Conservation (phyloP, 2,888 invertebrate species). For the Spicauda simplicius region DNA sequence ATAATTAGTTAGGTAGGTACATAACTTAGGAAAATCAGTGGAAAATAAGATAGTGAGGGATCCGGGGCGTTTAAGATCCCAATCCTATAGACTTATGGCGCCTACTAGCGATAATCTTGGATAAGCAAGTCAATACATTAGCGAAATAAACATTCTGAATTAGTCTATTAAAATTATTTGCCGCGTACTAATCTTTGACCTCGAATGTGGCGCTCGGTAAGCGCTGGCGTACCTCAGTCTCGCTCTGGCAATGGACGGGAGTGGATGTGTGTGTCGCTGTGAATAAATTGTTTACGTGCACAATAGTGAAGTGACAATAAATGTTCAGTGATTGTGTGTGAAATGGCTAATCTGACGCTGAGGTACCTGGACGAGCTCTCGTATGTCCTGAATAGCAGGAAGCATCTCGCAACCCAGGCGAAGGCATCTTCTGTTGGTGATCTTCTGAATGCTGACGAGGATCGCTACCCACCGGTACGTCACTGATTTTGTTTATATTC, state of each 20-base stretch:
- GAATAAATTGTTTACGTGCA: conserved; percentile 61
- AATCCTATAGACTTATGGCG: too few relatives aligned
- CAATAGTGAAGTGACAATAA: conserved; percentile 40
- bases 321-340: conserved; percentile 40
- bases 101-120: too few relatives aligned
- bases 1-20: too few relatives aligned
- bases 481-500: conserved; percentile 6
- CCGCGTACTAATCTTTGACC: conserved; percentile 48
- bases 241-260: conserved; percentile 56
- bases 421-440: conserved; percentile 81
- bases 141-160: conserved; percentile 15
- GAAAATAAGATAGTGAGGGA: too few relatives aligned
- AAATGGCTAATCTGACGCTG: conserved; percentile 77
- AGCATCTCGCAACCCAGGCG: conserved; percentile 70
- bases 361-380: conserved; percentile 82
- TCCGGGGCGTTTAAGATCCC: too few relatives aligned
- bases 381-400: conserved; percentile 75
- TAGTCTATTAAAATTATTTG: conserved; percentile 10
- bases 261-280: conserved; percentile 46
- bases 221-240: conserved; percentile 52
- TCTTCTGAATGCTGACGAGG: conserved; percentile 76
- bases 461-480: conserved; percentile 71
- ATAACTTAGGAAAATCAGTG: too few relatives aligned
- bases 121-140: background rate
- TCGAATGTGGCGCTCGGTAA: conserved; percentile 40